Evolutionary conservation across 2,113 vertebrate species (phyloP), one percentile per base, ranked within the genome.

Genomic region (Ramphastos sulfuratus): DNA sequence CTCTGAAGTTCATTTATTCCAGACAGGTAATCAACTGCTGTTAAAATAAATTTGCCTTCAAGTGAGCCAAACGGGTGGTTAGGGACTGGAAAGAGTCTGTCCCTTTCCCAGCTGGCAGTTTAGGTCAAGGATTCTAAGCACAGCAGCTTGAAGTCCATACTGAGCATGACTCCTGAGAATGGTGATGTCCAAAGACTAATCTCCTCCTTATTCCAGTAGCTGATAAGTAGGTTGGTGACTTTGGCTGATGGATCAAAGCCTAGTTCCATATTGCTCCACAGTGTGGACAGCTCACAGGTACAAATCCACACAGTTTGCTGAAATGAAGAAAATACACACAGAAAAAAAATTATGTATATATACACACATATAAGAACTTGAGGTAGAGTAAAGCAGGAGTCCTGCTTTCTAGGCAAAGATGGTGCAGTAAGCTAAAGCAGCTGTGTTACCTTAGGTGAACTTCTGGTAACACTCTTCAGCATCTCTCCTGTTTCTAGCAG

Each of bases 11-110:
- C 50, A 23, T 11, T 90, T 94, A 94, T 80, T 95, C 74, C 33
- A 75, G 72, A 82, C 85, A 96, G 90, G 82, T 87, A 89, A 84
- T 80, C 37, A 93, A 67, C 73, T 24, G 2, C 65, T 93, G 56
- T 60, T 94, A 87, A 89, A 96, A 95, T 85, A 87, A 85, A 92
- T 70, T 59, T 90, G 58, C 20, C 48, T 44, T 92, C 85, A 56
- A 89, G 37, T 66, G 35, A 85, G 30, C 24, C 60, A 92, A 89
- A 52, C 17, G 30, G 59, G 82, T 60, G 33, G 37, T 73, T 90
- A 82, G 66, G 84, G 65, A 48, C 25, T 66, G 63, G 50, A 87
- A 78, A 28, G 30, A 20, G 10, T 67, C 72, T 50, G 42, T 78
- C 79, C 39, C 15, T 85, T 82, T 85, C 31, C 20, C 48, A 91